Evolutionary conservation across 2,888 invertebrate genomes (phyloP).

Genomic region (Sabatieria punctata): DNA sequence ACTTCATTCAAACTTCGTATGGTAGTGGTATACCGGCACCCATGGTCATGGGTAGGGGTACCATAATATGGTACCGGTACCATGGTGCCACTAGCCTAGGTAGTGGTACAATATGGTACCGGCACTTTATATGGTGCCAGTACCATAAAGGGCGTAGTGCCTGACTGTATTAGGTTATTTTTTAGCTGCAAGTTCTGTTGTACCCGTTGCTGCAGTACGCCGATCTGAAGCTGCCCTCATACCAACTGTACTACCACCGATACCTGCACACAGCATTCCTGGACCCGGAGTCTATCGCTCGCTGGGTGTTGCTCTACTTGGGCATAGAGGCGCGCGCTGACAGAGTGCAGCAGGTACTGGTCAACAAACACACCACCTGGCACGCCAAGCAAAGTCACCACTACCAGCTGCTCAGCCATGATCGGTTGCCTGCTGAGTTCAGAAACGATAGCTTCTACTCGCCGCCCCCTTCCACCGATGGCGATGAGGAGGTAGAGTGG

Average conservation of each 20-base stretch:
- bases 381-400: background rate
- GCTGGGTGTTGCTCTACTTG: constrained; percentile 1
- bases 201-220: constrained; percentile 32
- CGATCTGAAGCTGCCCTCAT: constrained; percentile 28
- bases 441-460: constrained; percentile 1
- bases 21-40: background rate
- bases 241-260: constrained; percentile 17
- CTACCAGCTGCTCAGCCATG: constrained; percentile 2
- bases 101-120: too few species aligned
- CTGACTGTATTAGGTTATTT: background rate
- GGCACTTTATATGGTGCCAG: background rate
- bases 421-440: constrained; percentile 3
- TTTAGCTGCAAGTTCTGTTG: constrained; percentile 22
- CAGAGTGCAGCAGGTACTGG: constrained; percentile 13
- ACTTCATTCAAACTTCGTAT: too few species aligned
- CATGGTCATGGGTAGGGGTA: too few species aligned
- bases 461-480: background rate
- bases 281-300: constrained; percentile 10
- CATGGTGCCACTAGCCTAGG: too few species aligned
- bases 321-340: constrained; percentile 13
- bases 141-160: background rate
- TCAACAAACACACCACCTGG: constrained; percentile 15
- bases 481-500: background rate
- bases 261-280: constrained; percentile 16
- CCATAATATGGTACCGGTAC: too few species aligned